Conservation (phyloP, 2,888 invertebrate genomes). For the Thysanoteuthis rhombus region DNA sequence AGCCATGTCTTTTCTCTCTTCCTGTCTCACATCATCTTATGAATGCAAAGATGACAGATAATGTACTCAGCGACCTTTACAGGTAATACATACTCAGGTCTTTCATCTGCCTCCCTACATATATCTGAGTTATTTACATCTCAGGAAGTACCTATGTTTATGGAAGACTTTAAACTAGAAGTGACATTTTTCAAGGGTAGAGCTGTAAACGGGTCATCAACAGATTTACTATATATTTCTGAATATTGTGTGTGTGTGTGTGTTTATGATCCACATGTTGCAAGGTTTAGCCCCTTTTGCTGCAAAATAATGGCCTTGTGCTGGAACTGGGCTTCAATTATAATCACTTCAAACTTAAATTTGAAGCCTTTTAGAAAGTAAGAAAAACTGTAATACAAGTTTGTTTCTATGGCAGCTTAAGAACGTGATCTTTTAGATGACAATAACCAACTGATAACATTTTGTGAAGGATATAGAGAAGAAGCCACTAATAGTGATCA, state of each 20-base stretch:
- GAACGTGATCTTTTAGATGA: no score
- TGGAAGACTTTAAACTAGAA: neutral
- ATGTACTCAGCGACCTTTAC: neutral
- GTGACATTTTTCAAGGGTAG: neutral
- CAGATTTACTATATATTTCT: neutral
- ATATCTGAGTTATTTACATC: neutral
- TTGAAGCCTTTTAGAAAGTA: no score
- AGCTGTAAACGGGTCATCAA: neutral
- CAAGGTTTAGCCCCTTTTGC: no score
- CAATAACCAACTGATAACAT: no score
- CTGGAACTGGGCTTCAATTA: no score
- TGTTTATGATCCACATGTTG: accelerated
- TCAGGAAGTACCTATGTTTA: neutral
- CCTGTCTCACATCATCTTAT: neutral
- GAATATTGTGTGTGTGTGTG: neutral
- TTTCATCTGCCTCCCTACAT: neutral
- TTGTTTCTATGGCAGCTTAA: no score
- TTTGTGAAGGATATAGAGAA: no score
- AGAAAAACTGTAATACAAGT: no score
- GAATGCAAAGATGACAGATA: neutral
- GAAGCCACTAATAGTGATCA: no score
- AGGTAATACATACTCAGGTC: neutral
- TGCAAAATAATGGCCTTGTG: no score
- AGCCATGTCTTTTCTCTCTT: neutral
- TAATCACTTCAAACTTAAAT: no score